Percentiles rank a stretch among this genome's conserved stretches.
phyloP scores from a whole-genome alignment of 2,797 vertebrate genomes.

The Anomalospiza imberbis region DNA sequence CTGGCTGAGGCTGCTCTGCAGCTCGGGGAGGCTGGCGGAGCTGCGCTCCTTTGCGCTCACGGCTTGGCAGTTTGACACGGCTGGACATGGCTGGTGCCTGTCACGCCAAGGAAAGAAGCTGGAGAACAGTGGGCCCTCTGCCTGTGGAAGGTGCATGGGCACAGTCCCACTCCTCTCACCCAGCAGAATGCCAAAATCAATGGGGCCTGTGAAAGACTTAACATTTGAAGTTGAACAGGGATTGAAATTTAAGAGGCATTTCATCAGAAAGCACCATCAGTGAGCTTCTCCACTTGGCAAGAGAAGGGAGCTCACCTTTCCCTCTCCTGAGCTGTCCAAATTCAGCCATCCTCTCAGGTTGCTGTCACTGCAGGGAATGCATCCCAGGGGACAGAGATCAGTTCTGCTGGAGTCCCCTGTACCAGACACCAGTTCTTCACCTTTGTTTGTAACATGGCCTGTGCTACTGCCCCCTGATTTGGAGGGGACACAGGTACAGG shows the following conservation, averaged over 20 bases:
- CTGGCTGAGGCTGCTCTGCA: not conserved
- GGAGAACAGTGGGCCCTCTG: not conserved
- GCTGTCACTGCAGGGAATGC: not conserved
- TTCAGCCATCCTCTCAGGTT: not conserved
- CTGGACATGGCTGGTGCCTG: not conserved
- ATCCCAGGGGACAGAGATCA: not conserved
- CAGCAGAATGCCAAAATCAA: not conserved
- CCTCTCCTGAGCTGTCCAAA: not conserved
- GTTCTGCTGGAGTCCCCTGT: not conserved
- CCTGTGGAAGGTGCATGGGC: not conserved
- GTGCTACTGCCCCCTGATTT: not conserved
- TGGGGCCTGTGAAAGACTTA: not conserved
- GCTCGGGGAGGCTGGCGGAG: not conserved
- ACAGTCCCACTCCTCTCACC: not conserved
- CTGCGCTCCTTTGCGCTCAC: rapidly evolving
- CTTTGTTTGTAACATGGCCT: not conserved
- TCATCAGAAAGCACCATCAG: rapidly evolving
- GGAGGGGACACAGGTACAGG: not conserved
- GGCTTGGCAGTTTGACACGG: rapidly evolving
- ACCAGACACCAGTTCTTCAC: not conserved
- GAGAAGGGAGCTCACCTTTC: not conserved
- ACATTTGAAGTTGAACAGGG: not conserved
- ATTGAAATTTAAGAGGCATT: not conserved
- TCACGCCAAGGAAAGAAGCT: not conserved
- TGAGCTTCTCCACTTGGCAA: not conserved